phyloP scores from a whole-genome alignment of 1,140 invertebrate species.

The Drosophila sp. region DNA sequence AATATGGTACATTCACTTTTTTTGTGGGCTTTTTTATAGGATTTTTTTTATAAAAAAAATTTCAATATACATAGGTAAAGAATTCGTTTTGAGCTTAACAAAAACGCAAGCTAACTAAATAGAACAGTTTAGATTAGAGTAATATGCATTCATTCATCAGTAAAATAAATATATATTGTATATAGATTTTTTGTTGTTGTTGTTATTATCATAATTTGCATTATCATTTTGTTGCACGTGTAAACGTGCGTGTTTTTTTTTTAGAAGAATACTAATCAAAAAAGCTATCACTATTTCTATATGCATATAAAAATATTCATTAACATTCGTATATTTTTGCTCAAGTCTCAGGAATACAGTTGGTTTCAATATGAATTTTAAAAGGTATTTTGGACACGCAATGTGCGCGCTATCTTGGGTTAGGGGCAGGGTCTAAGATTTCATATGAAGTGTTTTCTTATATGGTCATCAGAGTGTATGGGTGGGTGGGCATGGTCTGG shows the following conservation, averaged over 20 bases:
- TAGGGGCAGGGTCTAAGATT: slow-evolving; percentile 17
- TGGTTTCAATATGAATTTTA: slow-evolving; percentile 80
- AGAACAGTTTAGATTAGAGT: slow-evolving; percentile 52
- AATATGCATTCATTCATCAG: slow-evolving; percentile 50
- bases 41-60: slow-evolving; percentile 78
- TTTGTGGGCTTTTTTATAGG: slow-evolving; percentile 49
- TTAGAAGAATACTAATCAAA: slow-evolving; percentile 36
- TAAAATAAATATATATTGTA: slow-evolving; percentile 54
- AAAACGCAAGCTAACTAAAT: slow-evolving; percentile 81
- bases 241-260: slow-evolving; percentile 14
- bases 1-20: slow-evolving; percentile 77
- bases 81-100: slow-evolving; percentile 77
- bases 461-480: slow-evolving; percentile 44
- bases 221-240: slow-evolving; percentile 27
- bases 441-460: slow-evolving; percentile 23
- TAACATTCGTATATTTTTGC: slow-evolving; percentile 76
- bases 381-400: slow-evolving; percentile 55
- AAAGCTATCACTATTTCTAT: slow-evolving; percentile 59
- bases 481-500: too few species aligned
- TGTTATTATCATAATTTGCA: slow-evolving; percentile 41
- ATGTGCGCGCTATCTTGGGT: slow-evolving; percentile 57
- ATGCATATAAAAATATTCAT: slow-evolving; percentile 74
- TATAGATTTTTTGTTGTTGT: slow-evolving; percentile 49
- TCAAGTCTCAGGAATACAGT: slow-evolving; percentile 78
- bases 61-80: slow-evolving; percentile 41